Evolutionary conservation across 1,140 invertebrate genomes (phyloP), one percentile per base, ranked within the genome.

Genomic region (Brachionus koreanus): DNA sequence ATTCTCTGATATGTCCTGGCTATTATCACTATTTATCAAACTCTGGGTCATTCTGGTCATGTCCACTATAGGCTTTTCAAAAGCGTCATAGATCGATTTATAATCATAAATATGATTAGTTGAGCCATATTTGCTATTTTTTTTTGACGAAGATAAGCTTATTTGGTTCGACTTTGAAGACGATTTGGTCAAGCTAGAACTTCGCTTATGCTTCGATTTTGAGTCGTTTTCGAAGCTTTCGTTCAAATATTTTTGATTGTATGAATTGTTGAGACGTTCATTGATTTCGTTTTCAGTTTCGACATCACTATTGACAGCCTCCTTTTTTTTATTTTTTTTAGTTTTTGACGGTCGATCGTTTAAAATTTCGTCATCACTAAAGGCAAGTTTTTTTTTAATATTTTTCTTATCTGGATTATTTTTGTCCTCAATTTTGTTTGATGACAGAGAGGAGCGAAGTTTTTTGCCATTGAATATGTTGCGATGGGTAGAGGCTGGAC

Each of bases 51-150:
- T 46, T 25, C 49, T 25, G 25, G 49, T 79, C 76, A 65, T 65
- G 19, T 79, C 76, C n/a, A 61, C 76, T n/a, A 65, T 65, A 0
- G 76, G 76, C 35, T 65, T 79, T 43, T 79, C 76, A 35, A 79
- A 79, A 37, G 76, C 76, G 25, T 79, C 76, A 79, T 79, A 79
- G 7, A 79, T 79, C 6, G 76, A 79, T 65, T 65, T 57, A 16
- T 79, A 79, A 19, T 79, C 76, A 65, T 63, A 79, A 25, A 79
- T 79, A 13, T 57, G 49, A 63, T 65, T 79, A n/a, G 76, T 79
- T 0, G 76, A 79, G 12, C 76, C 52, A 25, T 33, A 65, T 43
- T 61, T 65, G 12, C 29, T 42, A 39, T 42, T 79, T 65, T 39
- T 61, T 39, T 43, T 79, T 13, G 37, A 43, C 61, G 76, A 57